Conservation (phyloP, 2,888 invertebrate species). For the Nudaria mundana region DNA sequence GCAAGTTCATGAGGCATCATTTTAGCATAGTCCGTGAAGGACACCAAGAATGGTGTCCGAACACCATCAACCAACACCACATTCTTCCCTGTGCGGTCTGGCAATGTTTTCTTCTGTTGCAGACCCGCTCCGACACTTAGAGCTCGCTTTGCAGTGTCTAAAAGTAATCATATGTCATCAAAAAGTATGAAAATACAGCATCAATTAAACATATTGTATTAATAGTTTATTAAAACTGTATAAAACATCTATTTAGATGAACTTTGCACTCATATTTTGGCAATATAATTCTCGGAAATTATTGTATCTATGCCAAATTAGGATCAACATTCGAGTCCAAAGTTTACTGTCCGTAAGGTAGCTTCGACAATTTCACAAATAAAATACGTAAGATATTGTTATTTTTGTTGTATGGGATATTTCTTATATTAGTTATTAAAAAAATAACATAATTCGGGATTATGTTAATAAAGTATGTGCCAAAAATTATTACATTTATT, state of each 20-base stretch:
- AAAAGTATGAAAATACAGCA: neutral
- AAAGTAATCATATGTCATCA: slow-evolving; percentile 3
- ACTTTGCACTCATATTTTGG: slow-evolving; percentile 35
- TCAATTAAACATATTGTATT: neutral
- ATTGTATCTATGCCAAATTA: slow-evolving; percentile 50
- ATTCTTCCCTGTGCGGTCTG: slow-evolving; percentile 87
- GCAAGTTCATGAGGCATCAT: slow-evolving; percentile 98
- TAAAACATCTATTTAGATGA: too few relatives aligned
- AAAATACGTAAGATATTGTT: slow-evolving; percentile 1
- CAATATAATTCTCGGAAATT: slow-evolving; percentile 34
- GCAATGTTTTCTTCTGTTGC: slow-evolving; percentile 78
- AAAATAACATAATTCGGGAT: too few relatives aligned
- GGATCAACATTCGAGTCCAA: slow-evolving; percentile 44
- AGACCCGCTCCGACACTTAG: slow-evolving; percentile 75
- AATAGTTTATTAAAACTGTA: slow-evolving; percentile 3
- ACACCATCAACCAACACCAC: slow-evolving; percentile 98
- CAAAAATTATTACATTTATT: slow-evolving; percentile 4
- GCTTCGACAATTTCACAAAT: slow-evolving; percentile 7
- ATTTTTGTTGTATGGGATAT: neutral
- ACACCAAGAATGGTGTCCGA: slow-evolving; percentile 96
- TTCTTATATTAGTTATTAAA: too few relatives aligned
- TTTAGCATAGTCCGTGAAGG: slow-evolving; percentile 95
- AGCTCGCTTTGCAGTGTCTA: slow-evolving; percentile 73
- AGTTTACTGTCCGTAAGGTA: slow-evolving; percentile 59
- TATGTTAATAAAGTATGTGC: neutral